These are phyloP conservation scores for Rhadina sibilatrix DNA, from an alignment of 2,113 vertebrate species.

Conservation along the genomic window DNA sequence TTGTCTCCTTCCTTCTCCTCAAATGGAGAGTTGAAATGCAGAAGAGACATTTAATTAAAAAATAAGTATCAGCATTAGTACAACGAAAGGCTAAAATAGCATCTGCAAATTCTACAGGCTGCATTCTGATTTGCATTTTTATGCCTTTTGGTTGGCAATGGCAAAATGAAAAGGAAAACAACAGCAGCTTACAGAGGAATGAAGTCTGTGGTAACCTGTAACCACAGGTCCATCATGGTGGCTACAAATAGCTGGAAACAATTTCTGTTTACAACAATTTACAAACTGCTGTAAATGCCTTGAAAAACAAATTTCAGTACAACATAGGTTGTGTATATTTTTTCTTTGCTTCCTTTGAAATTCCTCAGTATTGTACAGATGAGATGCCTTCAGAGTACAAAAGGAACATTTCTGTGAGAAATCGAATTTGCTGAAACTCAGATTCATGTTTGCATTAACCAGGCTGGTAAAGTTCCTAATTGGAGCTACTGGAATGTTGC, in stretches of 20 bases:
- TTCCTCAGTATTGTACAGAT: neutral
- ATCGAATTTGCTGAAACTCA: neutral
- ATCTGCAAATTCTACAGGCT: neutral
- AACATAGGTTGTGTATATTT: neutral
- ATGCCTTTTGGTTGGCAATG: neutral
- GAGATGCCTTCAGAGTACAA: neutral
- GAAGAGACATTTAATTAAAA: neutral
- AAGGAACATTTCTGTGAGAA: neutral
- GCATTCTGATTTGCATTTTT: neutral
- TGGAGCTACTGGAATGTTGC: neutral
- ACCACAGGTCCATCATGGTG: neutral
- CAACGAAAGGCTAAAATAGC: neutral
- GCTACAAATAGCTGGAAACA: neutral
- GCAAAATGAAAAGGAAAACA: neutral
- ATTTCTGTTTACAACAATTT: neutral
- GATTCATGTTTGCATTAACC: neutral
- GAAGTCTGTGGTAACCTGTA: neutral
- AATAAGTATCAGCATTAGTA: neutral
- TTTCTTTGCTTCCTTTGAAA: neutral
- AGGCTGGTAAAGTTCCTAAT: neutral
- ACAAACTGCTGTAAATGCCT: neutral
- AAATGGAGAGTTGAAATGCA: neutral
- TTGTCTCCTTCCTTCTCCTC: neutral
- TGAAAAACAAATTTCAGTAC: neutral
- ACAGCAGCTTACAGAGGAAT: neutral